Conservation (phyloP, 2,797 vertebrate species). For the Trachurus trachurus region DNA sequence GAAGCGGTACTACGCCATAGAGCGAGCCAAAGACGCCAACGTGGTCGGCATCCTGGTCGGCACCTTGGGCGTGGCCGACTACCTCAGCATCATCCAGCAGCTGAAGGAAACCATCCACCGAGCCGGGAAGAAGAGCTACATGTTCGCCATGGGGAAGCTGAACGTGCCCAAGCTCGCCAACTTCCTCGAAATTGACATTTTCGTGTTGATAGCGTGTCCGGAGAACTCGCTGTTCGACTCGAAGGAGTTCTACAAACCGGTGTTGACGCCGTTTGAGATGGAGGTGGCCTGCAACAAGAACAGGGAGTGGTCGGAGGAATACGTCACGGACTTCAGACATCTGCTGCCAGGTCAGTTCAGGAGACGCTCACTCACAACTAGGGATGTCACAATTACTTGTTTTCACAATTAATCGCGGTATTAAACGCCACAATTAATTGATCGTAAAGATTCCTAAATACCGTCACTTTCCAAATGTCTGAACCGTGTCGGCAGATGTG, state of each 20-base stretch:
- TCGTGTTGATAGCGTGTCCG: conserved; percentile 94
- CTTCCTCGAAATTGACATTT: conserved; percentile 95
- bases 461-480: too few relatives aligned
- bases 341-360: conserved; percentile 90
- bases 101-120: conserved; percentile 85
- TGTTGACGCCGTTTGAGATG: conserved; percentile 95
- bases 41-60: conserved; percentile 96
- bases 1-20: conserved; percentile 93
- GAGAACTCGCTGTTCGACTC: conserved; percentile 93
- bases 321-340: conserved; percentile 92
- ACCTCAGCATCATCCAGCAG: conserved; percentile 89
- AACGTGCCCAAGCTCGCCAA: conserved; percentile 96
- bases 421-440: too few relatives aligned
- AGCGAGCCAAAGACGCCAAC: conserved; percentile 91
- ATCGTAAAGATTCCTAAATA: too few relatives aligned
- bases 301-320: conserved; percentile 90
- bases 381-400: too few relatives aligned
- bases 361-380: too few relatives aligned
- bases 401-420: too few relatives aligned
- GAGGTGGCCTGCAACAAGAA: conserved; percentile 96
- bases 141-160: conserved; percentile 94
- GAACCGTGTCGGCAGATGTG: too few relatives aligned
- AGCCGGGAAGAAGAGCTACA: conserved; percentile 95
- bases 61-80: conserved; percentile 91
- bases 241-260: conserved; percentile 88